A percentile compares a stretch with the other conserved stretches of the same genome.
phyloP scores from a whole-genome alignment of 1,140 invertebrate genomes.

The Eueides isabella region DNA sequence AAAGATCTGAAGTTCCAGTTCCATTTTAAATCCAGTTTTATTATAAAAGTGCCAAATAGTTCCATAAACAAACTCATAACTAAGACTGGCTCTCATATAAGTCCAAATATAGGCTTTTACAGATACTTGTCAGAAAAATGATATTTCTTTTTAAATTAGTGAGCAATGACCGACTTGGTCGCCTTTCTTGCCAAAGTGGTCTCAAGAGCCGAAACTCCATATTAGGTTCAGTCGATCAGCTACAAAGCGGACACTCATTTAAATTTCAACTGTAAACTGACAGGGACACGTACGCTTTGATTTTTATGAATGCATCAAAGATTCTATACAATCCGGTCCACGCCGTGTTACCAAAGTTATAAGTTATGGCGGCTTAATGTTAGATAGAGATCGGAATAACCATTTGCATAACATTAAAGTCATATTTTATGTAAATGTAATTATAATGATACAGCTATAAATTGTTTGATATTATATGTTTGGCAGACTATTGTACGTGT shows the following conservation, averaged over 20 bases:
- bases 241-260: not conserved
- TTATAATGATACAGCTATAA: not conserved
- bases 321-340: not conserved
- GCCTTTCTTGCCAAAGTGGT: not conserved
- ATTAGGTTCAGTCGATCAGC: not conserved
- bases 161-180: not conserved
- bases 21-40: too few species aligned
- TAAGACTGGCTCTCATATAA: too few species aligned
- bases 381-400: not conserved
- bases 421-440: not conserved
- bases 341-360: not conserved
- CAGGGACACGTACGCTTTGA: not conserved
- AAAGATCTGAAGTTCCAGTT: too few species aligned
- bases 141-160: not conserved
- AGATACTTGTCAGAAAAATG: not conserved
- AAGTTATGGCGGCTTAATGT: not conserved
- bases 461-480: not conserved
- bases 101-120: not conserved
- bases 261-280: not conserved
- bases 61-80: too few species aligned
- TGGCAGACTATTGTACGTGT: not conserved
- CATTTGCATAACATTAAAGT: not conserved
- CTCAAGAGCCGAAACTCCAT: not conserved
- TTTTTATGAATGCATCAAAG: not conserved
- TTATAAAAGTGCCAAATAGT: not conserved